Base-by-base conservation (phyloP, 2,113 vertebrate genomes). In the Ptyas mucosa region DNA sequence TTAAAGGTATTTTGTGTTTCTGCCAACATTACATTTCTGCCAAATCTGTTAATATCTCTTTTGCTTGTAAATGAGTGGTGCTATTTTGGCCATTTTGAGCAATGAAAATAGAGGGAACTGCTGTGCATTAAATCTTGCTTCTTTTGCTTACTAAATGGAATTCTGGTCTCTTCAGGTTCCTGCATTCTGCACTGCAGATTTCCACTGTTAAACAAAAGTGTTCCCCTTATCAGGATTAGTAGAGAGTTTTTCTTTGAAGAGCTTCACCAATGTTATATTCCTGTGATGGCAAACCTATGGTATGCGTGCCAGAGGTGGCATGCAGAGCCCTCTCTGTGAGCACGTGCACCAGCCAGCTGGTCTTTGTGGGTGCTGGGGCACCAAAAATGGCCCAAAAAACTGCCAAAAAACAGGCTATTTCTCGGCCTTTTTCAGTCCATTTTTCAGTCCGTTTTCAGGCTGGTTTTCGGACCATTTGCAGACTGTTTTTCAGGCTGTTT, bases 101-200 rank as follows among this genome's bases (percentile, higher is more conserved):
- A 53, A 8, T n/a, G 51, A 52, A 87, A 53, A 87, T 53, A 52
- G 49, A 87, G 26, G 26, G 49, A 53, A 87, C 3, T 51, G n/a
- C 15, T 51, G 86, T 87, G 49, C 10, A 20, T 46, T 58, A 18
- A 90, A 21, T 39, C 49, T 90, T 75, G 29, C 2, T 90, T 5
- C 49, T 51, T n/a, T 86, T 18, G 90, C 39, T 14, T 49, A 49
- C 39, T 58, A 86, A 34, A 54, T 46, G 15, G 55, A 96, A 94
- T 95, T 96, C 95, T n/a, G 46, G 94, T 88, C 54, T 61, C 93
- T 94, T 95, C 6, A 54, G 93, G 6, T 46, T 51, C 43, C 55
- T 91, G 3, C 34, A 34, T 95, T 93, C 96, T 93, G 93, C 57
- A 90, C 90, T 85, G 29, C 46, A 58, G 57, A 57, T 86, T 46